Evolutionary conservation across 1,140 invertebrate genomes (phyloP), one percentile per base, ranked within the genome.

Genomic region (Medauroidea extradentata): DNA sequence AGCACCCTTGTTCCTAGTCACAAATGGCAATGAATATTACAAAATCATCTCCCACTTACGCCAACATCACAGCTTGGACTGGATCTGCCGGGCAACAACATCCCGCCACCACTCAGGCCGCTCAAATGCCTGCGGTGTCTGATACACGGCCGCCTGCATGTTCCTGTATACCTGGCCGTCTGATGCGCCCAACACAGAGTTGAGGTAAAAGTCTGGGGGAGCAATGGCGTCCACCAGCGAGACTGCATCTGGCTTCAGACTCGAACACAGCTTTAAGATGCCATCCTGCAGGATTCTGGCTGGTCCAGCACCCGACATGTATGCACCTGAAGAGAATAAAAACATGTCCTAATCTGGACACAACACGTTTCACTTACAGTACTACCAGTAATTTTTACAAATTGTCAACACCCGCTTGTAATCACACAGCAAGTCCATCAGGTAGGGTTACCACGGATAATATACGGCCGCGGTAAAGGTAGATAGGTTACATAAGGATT

Each of bases 161-260:
- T 57, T 57, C 16, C 50, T 7, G 21, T 57, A 38, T 39, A 85
- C 79, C 70, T 90, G 78, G 69, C 91, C 92, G 78, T 94, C 89
- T 2, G 89, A 84, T 66, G 80, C 77, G 48, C 90, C 91, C 14
- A 94, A 74, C 14, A 85, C 83, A 5, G 91, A 94, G 68, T 89
- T 88, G 0, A 94, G 69, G 63, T 91, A 83, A 70, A 89, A 94
- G 79, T 97, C 94, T 14, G 90, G 87, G 1, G 93, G 93, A n/a
- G 93, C 90, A 57, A 96, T 80, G 0, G 85, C 84, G 79, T 97
- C 94, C 0, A 86, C 86, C 14, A 95, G 76, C 8, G 85, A 67
- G 9, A 94, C 82, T 8, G 88, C 84, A 60, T 96, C 85, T 48
- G 85, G 78, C 71, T 87, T 87, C 11, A 94, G 64, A 43, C 77